These are phyloP conservation scores for Corythornis vintsioides DNA, from an alignment of 2,113 vertebrate species.

Conservation along the genomic window DNA sequence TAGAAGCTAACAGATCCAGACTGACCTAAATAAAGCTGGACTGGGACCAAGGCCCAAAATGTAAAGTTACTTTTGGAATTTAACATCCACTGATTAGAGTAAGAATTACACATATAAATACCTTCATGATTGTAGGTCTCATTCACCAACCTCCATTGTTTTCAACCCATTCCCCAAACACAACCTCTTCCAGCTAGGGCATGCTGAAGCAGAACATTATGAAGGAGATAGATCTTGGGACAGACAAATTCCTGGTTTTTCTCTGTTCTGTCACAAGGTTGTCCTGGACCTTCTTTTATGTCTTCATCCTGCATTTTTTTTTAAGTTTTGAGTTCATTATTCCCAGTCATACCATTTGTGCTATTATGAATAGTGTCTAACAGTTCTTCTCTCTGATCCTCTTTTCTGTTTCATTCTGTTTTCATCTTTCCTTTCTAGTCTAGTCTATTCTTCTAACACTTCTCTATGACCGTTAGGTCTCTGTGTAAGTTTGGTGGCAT, in stretches of 20 bases:
- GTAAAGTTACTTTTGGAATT: background rate
- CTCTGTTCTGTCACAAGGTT: background rate
- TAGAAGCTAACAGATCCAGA: background rate
- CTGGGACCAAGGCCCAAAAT: background rate
- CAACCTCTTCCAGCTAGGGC: background rate
- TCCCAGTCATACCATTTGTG: background rate
- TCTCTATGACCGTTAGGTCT: too few species aligned
- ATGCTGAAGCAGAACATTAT: background rate
- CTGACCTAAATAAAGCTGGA: slow-evolving; percentile 4
- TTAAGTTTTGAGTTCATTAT: background rate
- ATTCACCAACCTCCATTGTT: background rate
- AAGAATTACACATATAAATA: background rate
- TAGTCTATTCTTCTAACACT: background rate
- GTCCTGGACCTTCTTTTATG: background rate
- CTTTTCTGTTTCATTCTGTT: background rate
- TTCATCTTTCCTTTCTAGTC: background rate
- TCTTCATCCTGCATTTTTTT: background rate
- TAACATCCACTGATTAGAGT: background rate
- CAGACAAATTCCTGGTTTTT: background rate
- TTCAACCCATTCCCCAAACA: background rate
- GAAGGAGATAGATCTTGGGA: background rate
- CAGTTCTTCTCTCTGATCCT: background rate
- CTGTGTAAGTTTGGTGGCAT: too few species aligned
- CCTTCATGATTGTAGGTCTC: background rate
- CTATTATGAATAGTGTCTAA: background rate